Evolutionary conservation across 2,888 invertebrate genomes (phyloP).

Genomic region (Mesoligia furuncula): DNA sequence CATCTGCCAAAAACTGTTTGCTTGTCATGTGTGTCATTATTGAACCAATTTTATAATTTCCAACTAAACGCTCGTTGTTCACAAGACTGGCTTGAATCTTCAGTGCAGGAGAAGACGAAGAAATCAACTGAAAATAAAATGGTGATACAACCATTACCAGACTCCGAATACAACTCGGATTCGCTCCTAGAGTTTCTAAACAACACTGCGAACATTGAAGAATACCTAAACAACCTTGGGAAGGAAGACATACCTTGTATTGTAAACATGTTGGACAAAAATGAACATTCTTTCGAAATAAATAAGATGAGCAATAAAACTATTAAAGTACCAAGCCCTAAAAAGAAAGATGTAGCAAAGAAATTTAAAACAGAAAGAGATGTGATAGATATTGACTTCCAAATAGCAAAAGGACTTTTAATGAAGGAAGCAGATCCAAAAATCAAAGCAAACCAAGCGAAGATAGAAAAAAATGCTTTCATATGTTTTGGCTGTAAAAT

Average conservation of each 20-base stretch:
- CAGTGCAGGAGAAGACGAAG: constrained; percentile 78
- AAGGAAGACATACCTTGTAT: constrained; percentile 88
- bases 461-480: constrained; percentile 69
- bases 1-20: constrained; percentile 84
- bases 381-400: constrained; percentile 83
- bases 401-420: constrained; percentile 82
- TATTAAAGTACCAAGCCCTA: constrained; percentile 79
- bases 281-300: constrained; percentile 75
- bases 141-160: constrained; percentile 84
- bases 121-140: constrained; percentile 80
- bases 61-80: constrained; percentile 86
- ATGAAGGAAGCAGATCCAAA: constrained; percentile 79
- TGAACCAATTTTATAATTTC: constrained; percentile 86
- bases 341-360: constrained; percentile 77
- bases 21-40: constrained; percentile 80
- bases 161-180: constrained; percentile 88
- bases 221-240: constrained; percentile 85
- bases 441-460: constrained; percentile 58
- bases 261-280: constrained; percentile 85
- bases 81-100: constrained; percentile 86
- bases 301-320: constrained; percentile 72
- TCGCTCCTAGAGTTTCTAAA: constrained; percentile 87
- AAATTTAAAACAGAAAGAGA: constrained; percentile 79
- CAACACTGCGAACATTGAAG: constrained; percentile 86
- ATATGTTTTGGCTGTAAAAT: constrained; percentile 84